Base-by-base conservation (phyloP, 1,140 invertebrate genomes). In the Drosophila sproati region DNA sequence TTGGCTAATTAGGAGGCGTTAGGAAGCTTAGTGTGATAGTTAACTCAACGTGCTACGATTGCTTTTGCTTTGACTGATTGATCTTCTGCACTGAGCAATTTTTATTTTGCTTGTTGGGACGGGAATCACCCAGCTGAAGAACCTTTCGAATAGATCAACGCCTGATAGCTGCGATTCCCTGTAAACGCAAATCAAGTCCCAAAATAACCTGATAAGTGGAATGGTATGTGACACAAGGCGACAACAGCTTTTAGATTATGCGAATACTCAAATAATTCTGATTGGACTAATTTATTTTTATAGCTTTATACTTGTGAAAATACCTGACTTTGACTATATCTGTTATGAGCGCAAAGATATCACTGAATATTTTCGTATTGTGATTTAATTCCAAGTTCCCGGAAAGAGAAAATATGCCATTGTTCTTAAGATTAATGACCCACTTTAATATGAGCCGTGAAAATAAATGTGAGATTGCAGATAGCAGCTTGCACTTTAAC, bases 311-410 rank as follows among this genome's bases (percentile, higher is more conserved):
- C n/a, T n/a, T 69, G 41, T 59, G 59, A 59, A 77, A 64, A 62
- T 77, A 54, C 52, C 71, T 51, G 0, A 12, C 12, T 7, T 41
- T 47, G 41, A 62, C 41, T 59, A 63, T 50, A 73, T 52, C 37
- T 39, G 12, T 51, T 41, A 52, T 82, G 82, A 51, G 63, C 35
- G 4, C 31, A 12, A 41, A 32, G 41, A 62, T 73, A 77, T 39
- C 10, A 12, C 39, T 39, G n/a, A 45, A 67, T 70, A 85, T 75
- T 78, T 80, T 74, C 51, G 62, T 34, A 69, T 59, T 78, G 51
- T 86, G 77, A 82, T 74, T 82, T 88, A 62, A 82, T 69, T 43
- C 29, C 29, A 60, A 39, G 41, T 72, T 80, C 63, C 43, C 50
- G 31, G 66, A 63, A 80, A 61, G 54, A 28, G 35, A 43, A 69